phyloP scores from a whole-genome alignment of 2,113 vertebrate species.

The Etia nguti region DNA sequence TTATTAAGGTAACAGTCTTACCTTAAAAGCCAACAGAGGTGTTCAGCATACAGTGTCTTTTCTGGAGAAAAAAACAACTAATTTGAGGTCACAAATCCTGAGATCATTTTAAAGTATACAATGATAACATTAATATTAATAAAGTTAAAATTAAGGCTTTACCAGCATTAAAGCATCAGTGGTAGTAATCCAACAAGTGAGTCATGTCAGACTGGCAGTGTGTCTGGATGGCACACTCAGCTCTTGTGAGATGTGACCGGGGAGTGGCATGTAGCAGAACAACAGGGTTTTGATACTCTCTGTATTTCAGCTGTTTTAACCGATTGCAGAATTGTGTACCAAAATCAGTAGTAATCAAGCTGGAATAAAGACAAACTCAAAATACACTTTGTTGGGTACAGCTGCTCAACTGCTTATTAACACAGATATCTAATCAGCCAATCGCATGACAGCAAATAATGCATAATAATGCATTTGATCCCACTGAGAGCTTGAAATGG shows the following conservation, averaged over 20 bases:
- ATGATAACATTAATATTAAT: not conserved
- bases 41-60: not conserved
- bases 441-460: too few relatives aligned
- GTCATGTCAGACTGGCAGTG: not conserved
- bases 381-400: too few relatives aligned
- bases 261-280: not conserved
- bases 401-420: too few relatives aligned
- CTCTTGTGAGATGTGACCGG: not conserved
- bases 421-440: too few relatives aligned
- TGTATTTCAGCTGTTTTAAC: not conserved
- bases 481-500: not conserved
- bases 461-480: not conserved
- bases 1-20: not conserved
- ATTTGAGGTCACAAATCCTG: not conserved
- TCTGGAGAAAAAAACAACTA: accelerated
- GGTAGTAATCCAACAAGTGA: not conserved
- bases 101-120: not conserved
- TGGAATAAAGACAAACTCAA: too few relatives aligned
- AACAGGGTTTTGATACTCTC: not conserved
- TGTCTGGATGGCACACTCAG: not conserved
- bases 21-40: conserved; percentile 7
- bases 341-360: not conserved
- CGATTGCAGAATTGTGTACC: not conserved
- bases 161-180: conserved; percentile 19
- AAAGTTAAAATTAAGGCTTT: not conserved